Percentiles rank a stretch among this genome's conserved stretches.
Evolutionary conservation across 2,888 invertebrate species (phyloP).

Genomic region (Orthosia gothica): DNA sequence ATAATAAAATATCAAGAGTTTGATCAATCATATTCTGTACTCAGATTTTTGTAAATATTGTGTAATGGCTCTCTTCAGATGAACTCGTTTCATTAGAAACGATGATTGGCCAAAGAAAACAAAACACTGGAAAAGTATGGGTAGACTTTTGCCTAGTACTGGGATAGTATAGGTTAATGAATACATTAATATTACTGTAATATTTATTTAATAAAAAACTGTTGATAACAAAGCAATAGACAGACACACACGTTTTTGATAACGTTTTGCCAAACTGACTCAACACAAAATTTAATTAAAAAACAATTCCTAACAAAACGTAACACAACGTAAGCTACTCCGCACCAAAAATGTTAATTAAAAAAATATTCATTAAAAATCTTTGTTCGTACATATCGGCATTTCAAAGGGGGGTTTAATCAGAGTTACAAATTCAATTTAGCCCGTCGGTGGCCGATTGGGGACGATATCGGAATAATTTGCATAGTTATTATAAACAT

Average conservation of each 20-base stretch:
- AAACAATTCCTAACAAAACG: constrained; percentile 48
- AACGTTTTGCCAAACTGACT: not conserved
- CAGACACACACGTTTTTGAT: not conserved
- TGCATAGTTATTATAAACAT: constrained; percentile 91
- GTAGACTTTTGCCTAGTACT: not conserved
- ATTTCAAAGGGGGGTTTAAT: constrained; percentile 88
- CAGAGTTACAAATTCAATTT: constrained; percentile 91
- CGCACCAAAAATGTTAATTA: constrained; percentile 45
- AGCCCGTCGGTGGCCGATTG: constrained; percentile 83
- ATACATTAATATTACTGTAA: no score
- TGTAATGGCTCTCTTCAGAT: not conserved
- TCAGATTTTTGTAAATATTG: not conserved
- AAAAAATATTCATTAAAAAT: constrained; percentile 76
- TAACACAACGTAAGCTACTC: constrained; percentile 24
- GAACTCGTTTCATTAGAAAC: not conserved
- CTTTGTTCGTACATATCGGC: constrained; percentile 74
- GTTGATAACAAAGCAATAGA: not conserved
- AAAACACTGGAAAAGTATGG: not conserved
- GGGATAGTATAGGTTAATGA: not conserved
- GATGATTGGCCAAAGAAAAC: not conserved
- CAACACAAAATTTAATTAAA: constrained; percentile 46
- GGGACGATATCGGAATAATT: constrained; percentile 88
- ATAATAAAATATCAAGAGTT: not conserved
- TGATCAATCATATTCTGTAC: not conserved
- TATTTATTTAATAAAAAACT: not conserved